These are phyloP conservation scores for Zoroaster sp. DNA, from an alignment of 53 echinoderm and acorn worm genomes.

Conservation along the genomic window DNA sequence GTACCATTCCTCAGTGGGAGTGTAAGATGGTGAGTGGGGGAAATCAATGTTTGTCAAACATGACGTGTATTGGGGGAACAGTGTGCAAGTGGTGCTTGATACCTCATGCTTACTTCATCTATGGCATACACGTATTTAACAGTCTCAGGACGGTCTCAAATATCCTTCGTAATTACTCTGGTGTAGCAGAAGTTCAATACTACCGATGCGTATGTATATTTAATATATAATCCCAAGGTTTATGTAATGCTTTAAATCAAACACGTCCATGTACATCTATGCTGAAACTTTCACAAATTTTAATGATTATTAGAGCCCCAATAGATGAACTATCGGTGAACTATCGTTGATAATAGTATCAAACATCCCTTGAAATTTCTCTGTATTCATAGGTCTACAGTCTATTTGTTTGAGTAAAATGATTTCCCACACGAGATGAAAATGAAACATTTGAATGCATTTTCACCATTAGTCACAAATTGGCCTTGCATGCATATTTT, in stretches of 20 bases:
- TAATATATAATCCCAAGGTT: neutral
- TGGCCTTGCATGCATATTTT: too few species aligned
- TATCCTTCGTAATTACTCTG: conserved; percentile 14
- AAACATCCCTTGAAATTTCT: too few species aligned
- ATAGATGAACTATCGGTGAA: too few species aligned
- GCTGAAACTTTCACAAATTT: too few species aligned
- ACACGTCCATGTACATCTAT: too few species aligned
- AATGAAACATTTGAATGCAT: too few species aligned
- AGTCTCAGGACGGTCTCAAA: conserved; percentile 6
- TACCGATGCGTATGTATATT: neutral
- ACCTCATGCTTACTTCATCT: neutral
- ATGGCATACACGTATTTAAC: conserved; percentile 26
- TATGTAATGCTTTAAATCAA: neutral
- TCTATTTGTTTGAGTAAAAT: too few species aligned
- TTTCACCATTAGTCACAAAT: too few species aligned
- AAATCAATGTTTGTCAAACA: conserved; percentile 40
- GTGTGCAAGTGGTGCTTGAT: neutral
- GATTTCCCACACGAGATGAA: too few species aligned
- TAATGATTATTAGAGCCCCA: too few species aligned
- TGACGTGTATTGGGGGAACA: neutral
- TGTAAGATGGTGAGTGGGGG: neutral
- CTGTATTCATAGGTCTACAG: too few species aligned
- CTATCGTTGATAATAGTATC: too few species aligned
- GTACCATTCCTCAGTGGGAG: conserved; percentile 4
- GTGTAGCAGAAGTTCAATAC: conserved; percentile 18